These are phyloP conservation scores for Hoplias malabaricus DNA, from an alignment of 2,113 vertebrate genomes.

Conservation along the genomic window DNA sequence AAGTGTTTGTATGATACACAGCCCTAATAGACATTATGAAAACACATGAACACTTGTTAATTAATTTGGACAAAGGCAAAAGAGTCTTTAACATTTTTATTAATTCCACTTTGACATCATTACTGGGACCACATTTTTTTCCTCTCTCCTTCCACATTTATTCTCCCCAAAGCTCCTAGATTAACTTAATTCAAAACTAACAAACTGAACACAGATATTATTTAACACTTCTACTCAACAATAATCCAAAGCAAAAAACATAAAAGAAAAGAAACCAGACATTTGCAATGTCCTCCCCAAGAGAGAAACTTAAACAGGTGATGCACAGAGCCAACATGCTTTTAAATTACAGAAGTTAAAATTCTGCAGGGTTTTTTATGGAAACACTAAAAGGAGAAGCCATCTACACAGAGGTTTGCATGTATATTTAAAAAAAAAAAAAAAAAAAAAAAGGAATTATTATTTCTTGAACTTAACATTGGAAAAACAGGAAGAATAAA, in stretches of 20 bases:
- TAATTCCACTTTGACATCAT: slow-evolving; percentile 77
- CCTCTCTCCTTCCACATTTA: slow-evolving; percentile 31
- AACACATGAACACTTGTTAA: background rate
- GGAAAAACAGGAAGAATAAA: slow-evolving; percentile 30
- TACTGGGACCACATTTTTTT: slow-evolving; percentile 70
- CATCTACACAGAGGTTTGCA: slow-evolving; percentile 38
- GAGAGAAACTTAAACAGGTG: slow-evolving; percentile 44
- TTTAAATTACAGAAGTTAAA: slow-evolving; percentile 39
- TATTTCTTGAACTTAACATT: slow-evolving; percentile 20
- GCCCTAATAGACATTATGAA: no score
- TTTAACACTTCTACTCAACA: slow-evolving; percentile 61
- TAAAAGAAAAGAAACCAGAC: slow-evolving; percentile 42
- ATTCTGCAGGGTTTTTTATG: slow-evolving; percentile 23
- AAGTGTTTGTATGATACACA: no score
- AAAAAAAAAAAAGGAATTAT: slow-evolving; percentile 17
- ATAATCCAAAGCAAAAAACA: slow-evolving; percentile 51
- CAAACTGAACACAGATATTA: slow-evolving; percentile 68
- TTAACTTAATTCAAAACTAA: slow-evolving; percentile 66
- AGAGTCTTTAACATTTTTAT: slow-evolving; percentile 67
- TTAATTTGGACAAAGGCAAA: background rate
- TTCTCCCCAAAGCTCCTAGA: slow-evolving; percentile 55
- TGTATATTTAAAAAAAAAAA: slow-evolving; percentile 22
- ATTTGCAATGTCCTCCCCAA: slow-evolving; percentile 47
- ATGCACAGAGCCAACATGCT: slow-evolving; percentile 59
- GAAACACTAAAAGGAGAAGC: slow-evolving; percentile 44